Evolutionary conservation across 2,113 vertebrate species (phyloP).

Genomic region (Gavia stellata): DNA sequence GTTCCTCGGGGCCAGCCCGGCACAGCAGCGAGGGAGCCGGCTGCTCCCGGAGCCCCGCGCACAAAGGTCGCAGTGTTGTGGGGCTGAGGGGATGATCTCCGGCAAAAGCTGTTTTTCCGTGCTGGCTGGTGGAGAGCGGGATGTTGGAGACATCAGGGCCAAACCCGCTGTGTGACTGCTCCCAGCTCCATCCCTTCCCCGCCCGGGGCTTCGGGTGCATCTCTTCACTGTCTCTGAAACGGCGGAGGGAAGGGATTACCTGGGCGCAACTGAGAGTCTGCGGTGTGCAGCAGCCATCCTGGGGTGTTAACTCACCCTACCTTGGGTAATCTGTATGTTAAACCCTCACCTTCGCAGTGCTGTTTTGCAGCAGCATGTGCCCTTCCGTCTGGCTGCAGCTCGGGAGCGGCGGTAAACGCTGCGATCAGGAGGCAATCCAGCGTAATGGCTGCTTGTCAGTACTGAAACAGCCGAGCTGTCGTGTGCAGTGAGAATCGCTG

Average conservation of each 20-base stretch:
- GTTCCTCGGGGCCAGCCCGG: neutral
- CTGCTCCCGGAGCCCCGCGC: neutral
- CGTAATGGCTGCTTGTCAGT: neutral
- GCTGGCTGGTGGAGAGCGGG: neutral
- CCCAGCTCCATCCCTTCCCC: neutral
- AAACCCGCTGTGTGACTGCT: rapidly evolving
- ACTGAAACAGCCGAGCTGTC: neutral
- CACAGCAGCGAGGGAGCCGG: neutral
- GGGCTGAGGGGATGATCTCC: neutral
- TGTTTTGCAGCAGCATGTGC: neutral
- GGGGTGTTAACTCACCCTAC: rapidly evolving
- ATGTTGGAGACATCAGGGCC: neutral
- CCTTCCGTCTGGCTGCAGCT: neutral
- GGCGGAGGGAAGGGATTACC: neutral
- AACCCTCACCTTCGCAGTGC: neutral
- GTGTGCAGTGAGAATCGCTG: neutral
- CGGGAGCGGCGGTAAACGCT: neutral
- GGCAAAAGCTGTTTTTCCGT: neutral
- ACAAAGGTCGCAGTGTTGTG: slow-evolving; percentile 7
- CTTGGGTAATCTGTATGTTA: rapidly evolving
- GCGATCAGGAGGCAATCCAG: neutral
- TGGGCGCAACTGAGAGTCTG: rapidly evolving
- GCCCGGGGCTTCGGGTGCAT: neutral
- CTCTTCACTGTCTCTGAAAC: neutral
- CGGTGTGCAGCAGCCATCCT: neutral